Percentiles rank a stretch among this genome's conserved stretches.
Evolutionary conservation across 1,140 invertebrate species (phyloP).

Genomic region (Pachypeltis micranthus): DNA sequence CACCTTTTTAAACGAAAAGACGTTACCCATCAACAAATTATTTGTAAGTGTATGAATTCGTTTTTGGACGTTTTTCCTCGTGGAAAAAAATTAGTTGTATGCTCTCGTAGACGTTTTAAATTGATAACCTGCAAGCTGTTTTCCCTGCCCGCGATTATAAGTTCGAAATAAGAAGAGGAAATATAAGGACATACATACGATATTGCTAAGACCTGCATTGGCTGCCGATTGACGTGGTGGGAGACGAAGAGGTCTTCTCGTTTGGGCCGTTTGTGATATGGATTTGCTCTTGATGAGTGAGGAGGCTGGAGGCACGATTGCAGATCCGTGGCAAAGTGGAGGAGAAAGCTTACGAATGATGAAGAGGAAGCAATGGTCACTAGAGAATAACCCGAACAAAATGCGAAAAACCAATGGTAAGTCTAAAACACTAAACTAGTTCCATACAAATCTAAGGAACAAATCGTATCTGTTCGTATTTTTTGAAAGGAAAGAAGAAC

Average conservation of each 20-base stretch:
- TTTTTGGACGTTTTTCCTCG: background rate
- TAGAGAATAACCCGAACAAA: slow-evolving; percentile 15
- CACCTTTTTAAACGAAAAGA: background rate
- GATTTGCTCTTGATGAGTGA: slow-evolving; percentile 15
- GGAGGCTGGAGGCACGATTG: background rate
- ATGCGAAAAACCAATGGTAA: slow-evolving; percentile 17
- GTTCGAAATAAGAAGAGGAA: no score
- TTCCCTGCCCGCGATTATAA: slow-evolving; percentile 1
- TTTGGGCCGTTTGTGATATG: slow-evolving; percentile 9
- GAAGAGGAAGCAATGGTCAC: slow-evolving; percentile 20
- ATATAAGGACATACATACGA: no score
- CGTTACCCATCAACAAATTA: no score
- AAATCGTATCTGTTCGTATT: no score
- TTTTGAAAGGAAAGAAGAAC: no score
- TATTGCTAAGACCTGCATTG: no score
- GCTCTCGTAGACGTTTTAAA: slow-evolving; percentile 4
- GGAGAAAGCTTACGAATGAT: slow-evolving; percentile 5
- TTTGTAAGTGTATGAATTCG: background rate
- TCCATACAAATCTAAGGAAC: no score
- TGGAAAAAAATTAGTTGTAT: no score
- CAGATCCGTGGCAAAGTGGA: slow-evolving; percentile 14
- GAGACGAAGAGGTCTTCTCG: no score
- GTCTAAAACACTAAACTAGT: no score
- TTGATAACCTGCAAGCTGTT: slow-evolving; percentile 19
- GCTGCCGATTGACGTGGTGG: no score